These are phyloP conservation scores for Melanocharis versteri DNA, from an alignment of 2,113 vertebrate genomes.

Conservation along the genomic window DNA sequence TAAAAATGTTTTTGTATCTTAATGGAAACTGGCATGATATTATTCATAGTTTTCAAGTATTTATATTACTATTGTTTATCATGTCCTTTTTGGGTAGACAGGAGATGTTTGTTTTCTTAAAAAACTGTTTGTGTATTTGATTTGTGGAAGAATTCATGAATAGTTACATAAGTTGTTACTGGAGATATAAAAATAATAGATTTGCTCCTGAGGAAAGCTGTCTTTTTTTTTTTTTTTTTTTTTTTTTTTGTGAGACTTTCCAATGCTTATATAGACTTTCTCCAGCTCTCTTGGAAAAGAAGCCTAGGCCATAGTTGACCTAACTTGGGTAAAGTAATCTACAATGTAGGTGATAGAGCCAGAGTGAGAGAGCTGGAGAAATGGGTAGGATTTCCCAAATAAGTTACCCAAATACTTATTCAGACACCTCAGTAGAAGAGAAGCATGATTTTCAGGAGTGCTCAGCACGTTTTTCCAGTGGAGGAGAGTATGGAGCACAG, in stretches of 20 bases:
- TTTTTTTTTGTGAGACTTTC: neutral
- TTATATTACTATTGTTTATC: slow-evolving; percentile 44
- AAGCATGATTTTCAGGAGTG: neutral
- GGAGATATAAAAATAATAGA: neutral
- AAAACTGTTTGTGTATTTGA: neutral
- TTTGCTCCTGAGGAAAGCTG: neutral
- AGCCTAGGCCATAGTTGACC: neutral
- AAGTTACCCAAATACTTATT: neutral
- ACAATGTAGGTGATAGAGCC: neutral
- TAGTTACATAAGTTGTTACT: neutral
- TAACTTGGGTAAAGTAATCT: neutral
- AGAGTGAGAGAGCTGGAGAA: neutral
- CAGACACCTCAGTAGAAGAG: neutral
- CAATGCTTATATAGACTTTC: neutral
- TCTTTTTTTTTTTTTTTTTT: neutral
- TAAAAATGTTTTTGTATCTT: slow-evolving; percentile 5
- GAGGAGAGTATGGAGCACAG: neutral
- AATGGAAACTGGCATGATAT: slow-evolving; percentile 23
- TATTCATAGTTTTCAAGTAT: slow-evolving; percentile 21
- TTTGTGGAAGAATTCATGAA: neutral
- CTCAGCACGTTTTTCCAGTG: neutral
- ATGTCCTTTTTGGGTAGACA: neutral
- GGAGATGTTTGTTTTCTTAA: slow-evolving; percentile 20
- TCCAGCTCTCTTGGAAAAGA: neutral
- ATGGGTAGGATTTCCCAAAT: neutral